These are phyloP conservation scores for Brachionus calyciflorus DNA, from an alignment of 1,140 invertebrate species.

Conservation along the genomic window DNA sequence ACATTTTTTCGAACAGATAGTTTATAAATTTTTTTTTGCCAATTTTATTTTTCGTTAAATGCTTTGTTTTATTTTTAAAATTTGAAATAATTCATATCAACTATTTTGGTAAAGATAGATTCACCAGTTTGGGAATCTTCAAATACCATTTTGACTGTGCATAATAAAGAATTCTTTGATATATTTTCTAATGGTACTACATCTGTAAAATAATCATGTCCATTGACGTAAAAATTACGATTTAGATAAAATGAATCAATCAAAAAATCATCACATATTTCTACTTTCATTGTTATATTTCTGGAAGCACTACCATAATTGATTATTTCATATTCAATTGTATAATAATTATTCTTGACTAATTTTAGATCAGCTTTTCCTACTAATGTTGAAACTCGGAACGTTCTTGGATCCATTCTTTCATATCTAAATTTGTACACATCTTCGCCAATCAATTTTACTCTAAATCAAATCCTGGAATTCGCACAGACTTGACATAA, in stretches of 20 bases:
- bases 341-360: neutral
- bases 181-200: neutral
- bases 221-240: neutral
- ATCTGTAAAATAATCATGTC: neutral
- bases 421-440: neutral
- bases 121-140: neutral
- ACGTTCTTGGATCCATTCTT: neutral
- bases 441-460: neutral
- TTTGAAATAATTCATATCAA: neutral
- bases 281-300: neutral
- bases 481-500: neutral
- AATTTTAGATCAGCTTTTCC: neutral
- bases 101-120: neutral
- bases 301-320: neutral
- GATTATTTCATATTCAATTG: neutral
- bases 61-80: neutral
- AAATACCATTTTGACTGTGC: neutral
- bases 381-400: neutral
- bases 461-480: neutral
- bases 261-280: neutral
- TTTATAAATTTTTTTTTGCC: too few species aligned
- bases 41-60: too few species aligned
- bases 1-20: too few species aligned
- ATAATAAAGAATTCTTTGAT: neutral
- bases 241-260: neutral